phyloP scores from a whole-genome alignment of 2,797 vertebrate species.

The Scolopax rusticola region DNA sequence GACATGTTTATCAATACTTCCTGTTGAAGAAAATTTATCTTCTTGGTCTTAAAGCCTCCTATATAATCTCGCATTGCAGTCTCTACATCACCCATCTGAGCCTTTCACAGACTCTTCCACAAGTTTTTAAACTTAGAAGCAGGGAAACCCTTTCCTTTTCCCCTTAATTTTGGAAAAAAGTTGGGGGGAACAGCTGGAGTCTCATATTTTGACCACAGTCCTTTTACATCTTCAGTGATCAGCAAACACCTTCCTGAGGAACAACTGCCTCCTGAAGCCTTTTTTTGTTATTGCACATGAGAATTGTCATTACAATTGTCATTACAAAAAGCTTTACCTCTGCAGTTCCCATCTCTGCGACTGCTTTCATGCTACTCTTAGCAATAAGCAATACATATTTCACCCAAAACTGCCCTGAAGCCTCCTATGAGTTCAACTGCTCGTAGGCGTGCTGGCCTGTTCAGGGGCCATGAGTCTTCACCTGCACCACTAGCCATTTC shows the following conservation, averaged over 20 bases:
- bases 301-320: background rate
- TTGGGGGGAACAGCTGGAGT: background rate
- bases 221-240: background rate
- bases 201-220: background rate
- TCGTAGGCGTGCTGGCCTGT: background rate
- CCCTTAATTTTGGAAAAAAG: too few species aligned
- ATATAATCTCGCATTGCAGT: fast-evolving
- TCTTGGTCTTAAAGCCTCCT: background rate
- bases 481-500: fast-evolving
- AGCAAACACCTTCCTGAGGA: background rate
- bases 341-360: background rate
- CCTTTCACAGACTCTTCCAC: background rate
- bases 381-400: background rate
- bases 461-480: background rate
- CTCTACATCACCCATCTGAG: background rate
- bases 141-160: background rate
- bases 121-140: background rate
- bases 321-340: background rate
- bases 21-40: too few species aligned
- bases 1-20: background rate
- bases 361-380: background rate
- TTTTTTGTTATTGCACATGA: background rate
- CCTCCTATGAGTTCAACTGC: background rate
- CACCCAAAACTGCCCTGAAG: background rate
- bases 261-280: background rate